These are phyloP conservation scores for Spheniscus mendiculus DNA, from an alignment of 2,113 vertebrate genomes.

Conservation along the genomic window DNA sequence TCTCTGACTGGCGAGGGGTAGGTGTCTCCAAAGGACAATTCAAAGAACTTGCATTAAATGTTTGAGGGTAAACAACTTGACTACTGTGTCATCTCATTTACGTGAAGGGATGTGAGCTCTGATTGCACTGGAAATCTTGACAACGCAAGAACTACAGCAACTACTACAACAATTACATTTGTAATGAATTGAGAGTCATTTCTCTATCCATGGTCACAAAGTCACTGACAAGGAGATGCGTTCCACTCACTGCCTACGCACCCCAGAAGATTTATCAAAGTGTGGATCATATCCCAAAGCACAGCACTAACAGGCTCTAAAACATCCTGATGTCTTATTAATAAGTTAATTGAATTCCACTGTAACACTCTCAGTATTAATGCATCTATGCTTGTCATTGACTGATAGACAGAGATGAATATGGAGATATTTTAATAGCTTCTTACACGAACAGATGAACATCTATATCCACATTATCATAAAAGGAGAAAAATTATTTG, in stretches of 20 bases:
- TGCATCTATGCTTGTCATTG: conserved; percentile 56
- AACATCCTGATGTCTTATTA: conserved; percentile 66
- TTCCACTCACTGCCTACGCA: background rate
- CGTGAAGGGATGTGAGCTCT: background rate
- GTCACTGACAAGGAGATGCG: background rate
- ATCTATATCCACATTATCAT: conserved; percentile 55
- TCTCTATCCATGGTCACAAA: background rate
- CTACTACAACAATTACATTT: background rate
- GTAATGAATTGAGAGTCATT: background rate
- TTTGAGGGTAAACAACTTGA: background rate
- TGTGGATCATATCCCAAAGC: conserved; percentile 39
- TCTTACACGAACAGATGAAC: conserved; percentile 54
- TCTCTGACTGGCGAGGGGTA: background rate
- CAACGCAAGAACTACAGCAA: background rate
- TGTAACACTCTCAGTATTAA: conserved; percentile 44
- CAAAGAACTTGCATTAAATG: background rate
- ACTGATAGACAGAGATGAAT: conserved; percentile 66
- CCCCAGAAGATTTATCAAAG: conserved; percentile 39
- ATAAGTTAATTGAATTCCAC: conserved; percentile 71
- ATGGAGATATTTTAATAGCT: conserved; percentile 64
- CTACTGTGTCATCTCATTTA: background rate
- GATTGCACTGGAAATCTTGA: background rate
- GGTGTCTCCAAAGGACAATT: background rate
- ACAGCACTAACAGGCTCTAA: conserved; percentile 39
- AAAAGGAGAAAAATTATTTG: conserved; percentile 53